These are phyloP conservation scores for Philopotamus ludificatus DNA, from an alignment of 1,140 invertebrate species.

Conservation along the genomic window DNA sequence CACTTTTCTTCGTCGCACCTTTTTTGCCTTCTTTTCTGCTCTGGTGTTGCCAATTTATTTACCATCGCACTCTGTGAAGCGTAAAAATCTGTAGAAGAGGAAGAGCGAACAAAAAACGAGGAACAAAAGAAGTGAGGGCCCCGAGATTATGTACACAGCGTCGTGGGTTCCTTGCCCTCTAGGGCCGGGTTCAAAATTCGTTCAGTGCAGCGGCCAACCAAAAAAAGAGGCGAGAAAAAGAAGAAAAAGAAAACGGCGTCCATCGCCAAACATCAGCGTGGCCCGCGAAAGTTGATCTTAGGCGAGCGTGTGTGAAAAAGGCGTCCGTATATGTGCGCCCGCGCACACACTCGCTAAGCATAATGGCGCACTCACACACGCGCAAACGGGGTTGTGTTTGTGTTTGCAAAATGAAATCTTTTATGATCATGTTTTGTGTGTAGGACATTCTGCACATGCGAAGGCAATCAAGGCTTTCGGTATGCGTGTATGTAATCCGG, in stretches of 20 bases:
- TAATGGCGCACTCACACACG: slow-evolving; percentile 1
- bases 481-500: slow-evolving; percentile 3
- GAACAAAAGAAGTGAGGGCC: slow-evolving; percentile 4
- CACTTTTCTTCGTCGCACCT: neutral
- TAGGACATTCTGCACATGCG: neutral
- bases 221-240: slow-evolving; percentile 20
- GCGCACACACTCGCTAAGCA: slow-evolving; percentile 5
- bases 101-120: slow-evolving; percentile 6
- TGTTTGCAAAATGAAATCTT: slow-evolving; percentile 11
- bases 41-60: slow-evolving; percentile 10
- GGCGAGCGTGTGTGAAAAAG: slow-evolving; percentile 20
- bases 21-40: no score
- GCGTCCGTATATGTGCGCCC: no score
- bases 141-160: slow-evolving; percentile 27
- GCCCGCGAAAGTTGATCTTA: slow-evolving; percentile 35
- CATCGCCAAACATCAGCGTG: slow-evolving; percentile 38
- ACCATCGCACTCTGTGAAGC: slow-evolving; percentile 14
- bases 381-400: slow-evolving; percentile 10
- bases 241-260: slow-evolving; percentile 30
- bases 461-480: neutral
- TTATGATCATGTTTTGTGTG: slow-evolving; percentile 5
- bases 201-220: slow-evolving; percentile 4
- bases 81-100: slow-evolving; percentile 20
- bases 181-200: slow-evolving; percentile 40
- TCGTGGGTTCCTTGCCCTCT: slow-evolving; percentile 38